Conservation (phyloP, 2,797 vertebrate species). For the Schizothorax lantsangensis region DNA sequence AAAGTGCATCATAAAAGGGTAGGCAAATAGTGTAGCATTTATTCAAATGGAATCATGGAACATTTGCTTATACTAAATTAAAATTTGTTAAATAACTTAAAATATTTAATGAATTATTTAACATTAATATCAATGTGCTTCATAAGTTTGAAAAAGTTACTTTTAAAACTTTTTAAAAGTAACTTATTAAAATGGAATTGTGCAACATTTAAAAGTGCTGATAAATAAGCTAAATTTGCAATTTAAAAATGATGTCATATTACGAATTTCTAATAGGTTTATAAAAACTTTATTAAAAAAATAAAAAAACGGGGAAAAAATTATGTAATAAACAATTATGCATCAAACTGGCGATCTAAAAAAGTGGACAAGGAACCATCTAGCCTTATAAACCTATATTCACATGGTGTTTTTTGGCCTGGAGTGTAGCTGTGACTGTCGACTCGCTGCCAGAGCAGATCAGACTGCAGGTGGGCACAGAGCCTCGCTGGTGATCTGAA, state of each 20-base stretch:
- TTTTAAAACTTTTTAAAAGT: background rate
- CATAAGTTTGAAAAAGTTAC: background rate
- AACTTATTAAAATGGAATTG: background rate
- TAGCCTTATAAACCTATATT: background rate
- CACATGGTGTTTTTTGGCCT: background rate
- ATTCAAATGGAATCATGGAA: background rate
- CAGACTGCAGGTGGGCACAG: conserved; percentile 8
- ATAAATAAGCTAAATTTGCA: no score
- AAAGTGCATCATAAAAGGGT: background rate
- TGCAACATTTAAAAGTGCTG: background rate
- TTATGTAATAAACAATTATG: background rate
- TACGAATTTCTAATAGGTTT: background rate
- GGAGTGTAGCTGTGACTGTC: background rate
- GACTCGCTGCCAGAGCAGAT: background rate
- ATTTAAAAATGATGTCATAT: background rate
- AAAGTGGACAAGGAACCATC: background rate
- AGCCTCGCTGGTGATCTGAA: conserved; percentile 8
- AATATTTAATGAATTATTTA: no score
- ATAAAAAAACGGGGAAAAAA: no score
- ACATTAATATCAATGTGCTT: background rate
- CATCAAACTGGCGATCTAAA: background rate
- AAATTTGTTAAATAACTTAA: background rate
- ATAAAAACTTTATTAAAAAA: background rate
- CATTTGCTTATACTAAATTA: background rate
- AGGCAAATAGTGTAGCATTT: background rate